Evolutionary conservation across 2,888 invertebrate species (phyloP).

Genomic region (Hydrotaea cyrtoneurina): DNA sequence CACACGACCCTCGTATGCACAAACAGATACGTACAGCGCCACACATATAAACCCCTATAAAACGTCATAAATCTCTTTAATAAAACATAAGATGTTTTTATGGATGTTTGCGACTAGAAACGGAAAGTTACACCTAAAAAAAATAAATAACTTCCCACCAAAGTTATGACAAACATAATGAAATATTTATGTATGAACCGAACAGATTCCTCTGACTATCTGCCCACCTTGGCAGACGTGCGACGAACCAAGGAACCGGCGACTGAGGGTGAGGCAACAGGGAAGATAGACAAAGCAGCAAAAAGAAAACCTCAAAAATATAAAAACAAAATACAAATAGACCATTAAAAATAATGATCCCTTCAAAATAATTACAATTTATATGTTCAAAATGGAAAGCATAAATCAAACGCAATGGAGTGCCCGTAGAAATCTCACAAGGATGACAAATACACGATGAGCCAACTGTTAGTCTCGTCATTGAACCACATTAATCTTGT

Average conservation of each 20-base stretch:
- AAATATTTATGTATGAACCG: slow-evolving; percentile 16
- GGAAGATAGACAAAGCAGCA: no score
- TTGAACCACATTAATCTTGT: no score
- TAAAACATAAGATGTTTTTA: slow-evolving; percentile 13
- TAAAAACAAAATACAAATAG: not conserved
- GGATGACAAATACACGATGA: no score
- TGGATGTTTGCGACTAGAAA: not conserved
- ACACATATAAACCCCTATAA: not conserved
- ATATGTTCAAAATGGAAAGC: not conserved
- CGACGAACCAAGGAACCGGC: not conserved
- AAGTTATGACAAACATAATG: slow-evolving; percentile 11
- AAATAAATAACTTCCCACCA: not conserved
- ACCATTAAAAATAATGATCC: slow-evolving; percentile 9
- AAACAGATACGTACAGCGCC: not conserved
- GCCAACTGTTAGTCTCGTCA: no score
- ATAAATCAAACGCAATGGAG: not conserved
- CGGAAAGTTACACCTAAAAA: not conserved
- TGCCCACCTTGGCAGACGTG: not conserved
- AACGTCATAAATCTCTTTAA: slow-evolving; percentile 24
- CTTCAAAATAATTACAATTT: not conserved
- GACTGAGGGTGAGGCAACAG: not conserved
- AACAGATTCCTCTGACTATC: not conserved
- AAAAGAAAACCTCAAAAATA: no score
- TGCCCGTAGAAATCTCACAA: no score
- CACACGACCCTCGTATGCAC: not conserved